A percentile compares a stretch with the other conserved stretches of the same genome.
phyloP scores from a whole-genome alignment of 1,140 invertebrate species.

The Akabosia matsudoensis region DNA sequence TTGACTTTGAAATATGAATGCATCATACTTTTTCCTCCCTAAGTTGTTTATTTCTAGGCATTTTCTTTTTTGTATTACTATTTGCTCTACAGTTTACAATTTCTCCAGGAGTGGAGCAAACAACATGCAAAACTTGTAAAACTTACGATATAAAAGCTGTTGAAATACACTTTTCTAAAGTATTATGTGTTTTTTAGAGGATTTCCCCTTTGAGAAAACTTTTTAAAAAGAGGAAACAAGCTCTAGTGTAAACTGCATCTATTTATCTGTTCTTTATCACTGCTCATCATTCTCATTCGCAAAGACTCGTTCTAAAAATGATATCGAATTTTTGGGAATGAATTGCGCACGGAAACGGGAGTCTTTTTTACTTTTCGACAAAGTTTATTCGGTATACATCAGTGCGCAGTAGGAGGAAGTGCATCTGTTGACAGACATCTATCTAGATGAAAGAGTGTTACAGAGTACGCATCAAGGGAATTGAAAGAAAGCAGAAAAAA shows the following conservation, averaged over 20 bases:
- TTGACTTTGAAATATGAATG: slow-evolving; percentile 15
- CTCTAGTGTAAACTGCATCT: background rate
- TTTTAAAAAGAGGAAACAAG: background rate
- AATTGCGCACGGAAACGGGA: background rate
- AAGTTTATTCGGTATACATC: background rate
- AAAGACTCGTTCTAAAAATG: background rate
- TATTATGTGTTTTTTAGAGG: background rate
- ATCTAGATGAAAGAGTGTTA: background rate
- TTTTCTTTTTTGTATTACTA: background rate
- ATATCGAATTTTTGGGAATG: too few species aligned
- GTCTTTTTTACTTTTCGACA: background rate
- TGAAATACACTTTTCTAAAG: background rate
- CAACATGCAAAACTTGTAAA: background rate
- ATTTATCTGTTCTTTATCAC: background rate
- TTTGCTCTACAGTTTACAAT: too few species aligned
- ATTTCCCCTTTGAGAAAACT: background rate
- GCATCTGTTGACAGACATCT: background rate
- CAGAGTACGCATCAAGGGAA: background rate
- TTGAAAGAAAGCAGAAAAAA: background rate
- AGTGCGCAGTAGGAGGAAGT: background rate
- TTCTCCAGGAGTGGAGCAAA: background rate
- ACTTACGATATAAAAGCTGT: background rate
- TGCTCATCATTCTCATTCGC: background rate
- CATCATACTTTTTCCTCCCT: background rate
- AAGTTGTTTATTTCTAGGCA: background rate